Evolutionary conservation across 2,797 vertebrate species (phyloP), one percentile per base, ranked within the genome.

Genomic region (Lycodopsis pacificus): DNA sequence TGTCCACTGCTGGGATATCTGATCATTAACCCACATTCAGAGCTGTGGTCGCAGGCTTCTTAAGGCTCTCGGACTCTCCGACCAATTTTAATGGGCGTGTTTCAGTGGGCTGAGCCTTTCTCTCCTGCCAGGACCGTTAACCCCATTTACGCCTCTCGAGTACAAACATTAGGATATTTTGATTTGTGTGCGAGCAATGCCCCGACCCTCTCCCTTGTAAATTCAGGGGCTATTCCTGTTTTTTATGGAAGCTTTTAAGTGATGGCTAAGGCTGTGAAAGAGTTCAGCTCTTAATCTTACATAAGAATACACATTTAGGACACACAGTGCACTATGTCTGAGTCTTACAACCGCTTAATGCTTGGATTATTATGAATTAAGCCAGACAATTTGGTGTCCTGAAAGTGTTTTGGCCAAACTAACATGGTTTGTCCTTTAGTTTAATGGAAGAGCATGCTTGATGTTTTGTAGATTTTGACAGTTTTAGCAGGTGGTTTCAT

Each of bases 11-110:
- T 86, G 89, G 89, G 82, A 82, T 92, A 86, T 93, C 89, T 88
- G 88, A 88, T 94, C 91, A 94, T 95, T 95, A 95, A 95, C 94
- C 94, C 94, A 95, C 90, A 95, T 95, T 93, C 71, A 77, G 86
- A 86, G 83, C 78, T 30, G 84, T 75, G 80, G 83, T 83, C 58
- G 75, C 72, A 62, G 85, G 80, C 84, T 88, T 92, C 90, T 94
- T 90, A 90, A 90, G 86, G 79, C 86, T 77, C 82, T 81, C 80
- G 62, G 66, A 48, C 73, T 66, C 80, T 67, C 20, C 0, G 81
- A 78, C 80, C 76, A 71, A 72, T 84, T 68, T 76, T 82, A 80
- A 82, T 82, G 81, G 85, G 73, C 36, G 77, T 78, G 80, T 86
- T 76, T 79, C 44, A 65, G 68, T 73, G 51, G 54, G 66, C 82